Conservation (phyloP, 2,113 vertebrate species). For the Sakesphorus luctuosus region DNA sequence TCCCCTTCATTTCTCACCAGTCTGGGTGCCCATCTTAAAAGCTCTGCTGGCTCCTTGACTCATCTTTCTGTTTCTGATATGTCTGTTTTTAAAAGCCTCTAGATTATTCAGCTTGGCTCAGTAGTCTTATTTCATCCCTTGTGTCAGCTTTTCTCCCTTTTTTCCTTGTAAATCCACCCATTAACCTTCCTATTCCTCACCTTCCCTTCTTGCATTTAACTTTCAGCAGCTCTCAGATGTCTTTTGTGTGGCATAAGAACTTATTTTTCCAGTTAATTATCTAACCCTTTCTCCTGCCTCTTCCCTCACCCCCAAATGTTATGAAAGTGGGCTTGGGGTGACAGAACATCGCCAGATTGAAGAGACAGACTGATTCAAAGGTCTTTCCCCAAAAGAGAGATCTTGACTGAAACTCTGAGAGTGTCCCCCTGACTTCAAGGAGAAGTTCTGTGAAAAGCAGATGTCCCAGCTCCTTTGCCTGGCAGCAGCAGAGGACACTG, state of each 20-base stretch:
- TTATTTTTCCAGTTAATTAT: slow-evolving; percentile 59
- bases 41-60: background rate
- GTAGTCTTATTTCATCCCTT: background rate
- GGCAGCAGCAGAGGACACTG: background rate
- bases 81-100: background rate
- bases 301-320: background rate
- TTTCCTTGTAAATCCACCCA: background rate
- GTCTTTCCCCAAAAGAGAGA: background rate
- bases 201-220: background rate
- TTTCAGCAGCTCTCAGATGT: slow-evolving; percentile 8
- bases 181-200: slow-evolving; percentile 39
- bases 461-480: background rate
- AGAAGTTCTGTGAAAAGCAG: slow-evolving; percentile 8
- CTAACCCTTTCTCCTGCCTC: slow-evolving; percentile 4
- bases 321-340: slow-evolving; percentile 15
- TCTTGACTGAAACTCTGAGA: background rate
- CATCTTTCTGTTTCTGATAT: background rate
- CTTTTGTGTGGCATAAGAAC: slow-evolving; percentile 44
- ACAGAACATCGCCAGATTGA: background rate
- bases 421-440: background rate
- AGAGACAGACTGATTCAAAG: background rate
- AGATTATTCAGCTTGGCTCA: background rate
- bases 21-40: background rate
- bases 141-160: background rate
- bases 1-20: slow-evolving; percentile 12